These are phyloP conservation scores for Netelia inedita DNA, from an alignment of 2,888 invertebrate genomes.

Conservation along the genomic window DNA sequence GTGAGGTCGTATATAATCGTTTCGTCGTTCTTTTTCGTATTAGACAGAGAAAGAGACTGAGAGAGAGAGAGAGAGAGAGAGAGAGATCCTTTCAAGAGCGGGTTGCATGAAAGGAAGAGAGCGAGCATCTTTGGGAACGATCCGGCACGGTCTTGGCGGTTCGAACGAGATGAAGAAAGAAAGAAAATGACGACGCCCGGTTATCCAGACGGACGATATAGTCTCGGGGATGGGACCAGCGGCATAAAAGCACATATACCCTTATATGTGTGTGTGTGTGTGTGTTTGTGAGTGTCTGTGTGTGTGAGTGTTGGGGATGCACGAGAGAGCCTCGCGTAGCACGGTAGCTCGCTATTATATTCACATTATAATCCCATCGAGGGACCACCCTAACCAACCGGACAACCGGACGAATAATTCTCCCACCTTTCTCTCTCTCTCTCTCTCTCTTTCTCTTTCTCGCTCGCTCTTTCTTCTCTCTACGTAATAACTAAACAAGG, in stretches of 20 bases:
- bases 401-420: slow-evolving; percentile 78
- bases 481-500: too few species aligned
- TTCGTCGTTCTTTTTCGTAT: slow-evolving; percentile 35
- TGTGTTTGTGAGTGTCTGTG: slow-evolving; percentile 39
- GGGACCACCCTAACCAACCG: slow-evolving; percentile 79
- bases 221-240: slow-evolving; percentile 59
- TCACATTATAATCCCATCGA: slow-evolving; percentile 84
- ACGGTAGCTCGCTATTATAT: slow-evolving; percentile 83
- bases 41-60: neutral
- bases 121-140: slow-evolving; percentile 26
- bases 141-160: slow-evolving; percentile 31
- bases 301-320: slow-evolving; percentile 41
- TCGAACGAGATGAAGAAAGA: slow-evolving; percentile 33
- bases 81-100: neutral
- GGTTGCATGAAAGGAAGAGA: neutral
- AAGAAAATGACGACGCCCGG: slow-evolving; percentile 49
- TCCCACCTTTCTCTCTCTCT: slow-evolving; percentile 38
- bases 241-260: slow-evolving; percentile 51
- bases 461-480: neutral
- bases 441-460: slow-evolving; percentile 25
- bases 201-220: slow-evolving; percentile 56
- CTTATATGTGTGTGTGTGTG: neutral
- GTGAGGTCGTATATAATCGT: slow-evolving; percentile 40
- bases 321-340: slow-evolving; percentile 78
- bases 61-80: neutral